A percentile compares a stretch with the other conserved stretches of the same genome.
phyloP scores from a whole-genome alignment of 2,888 invertebrate species.

The Nomada ferruginata region DNA sequence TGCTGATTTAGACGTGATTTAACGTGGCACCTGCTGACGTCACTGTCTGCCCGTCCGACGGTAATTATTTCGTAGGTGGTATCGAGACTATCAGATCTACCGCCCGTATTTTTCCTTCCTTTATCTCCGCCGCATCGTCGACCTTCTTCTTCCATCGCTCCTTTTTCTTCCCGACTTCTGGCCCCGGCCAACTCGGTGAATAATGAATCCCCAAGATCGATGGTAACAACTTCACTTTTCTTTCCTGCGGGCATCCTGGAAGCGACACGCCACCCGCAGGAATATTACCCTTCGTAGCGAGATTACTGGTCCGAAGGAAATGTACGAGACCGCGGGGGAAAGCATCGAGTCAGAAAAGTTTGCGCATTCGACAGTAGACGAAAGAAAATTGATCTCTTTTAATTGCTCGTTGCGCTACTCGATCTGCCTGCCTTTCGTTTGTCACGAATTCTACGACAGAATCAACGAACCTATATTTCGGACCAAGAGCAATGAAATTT shows the following conservation, averaged over 20 bases:
- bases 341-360: constrained; percentile 25
- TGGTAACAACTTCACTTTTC: constrained; percentile 48
- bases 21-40: constrained; percentile 19
- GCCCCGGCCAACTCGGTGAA: constrained; percentile 42
- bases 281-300: constrained; percentile 34
- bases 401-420: neutral
- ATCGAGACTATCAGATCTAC: constrained; percentile 10
- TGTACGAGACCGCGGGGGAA: constrained; percentile 28
- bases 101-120: neutral
- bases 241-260: constrained; percentile 36
- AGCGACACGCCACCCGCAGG: constrained; percentile 17
- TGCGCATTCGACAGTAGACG: neutral
- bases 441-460: neutral
- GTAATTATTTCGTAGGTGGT: constrained; percentile 37
- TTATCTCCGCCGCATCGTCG: neutral
- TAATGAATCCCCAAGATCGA: constrained; percentile 59
- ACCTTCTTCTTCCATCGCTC: neutral
- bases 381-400: constrained; percentile 3
- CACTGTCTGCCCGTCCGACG: constrained; percentile 21
- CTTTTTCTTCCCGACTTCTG: constrained; percentile 20
- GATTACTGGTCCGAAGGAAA: constrained; percentile 34
- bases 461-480: too few species aligned
- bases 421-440: too few species aligned
- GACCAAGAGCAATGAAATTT: too few species aligned
- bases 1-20: constrained; percentile 7